Base-by-base conservation (phyloP, 2,888 invertebrate genomes). In the Tetranychus piercei region DNA sequence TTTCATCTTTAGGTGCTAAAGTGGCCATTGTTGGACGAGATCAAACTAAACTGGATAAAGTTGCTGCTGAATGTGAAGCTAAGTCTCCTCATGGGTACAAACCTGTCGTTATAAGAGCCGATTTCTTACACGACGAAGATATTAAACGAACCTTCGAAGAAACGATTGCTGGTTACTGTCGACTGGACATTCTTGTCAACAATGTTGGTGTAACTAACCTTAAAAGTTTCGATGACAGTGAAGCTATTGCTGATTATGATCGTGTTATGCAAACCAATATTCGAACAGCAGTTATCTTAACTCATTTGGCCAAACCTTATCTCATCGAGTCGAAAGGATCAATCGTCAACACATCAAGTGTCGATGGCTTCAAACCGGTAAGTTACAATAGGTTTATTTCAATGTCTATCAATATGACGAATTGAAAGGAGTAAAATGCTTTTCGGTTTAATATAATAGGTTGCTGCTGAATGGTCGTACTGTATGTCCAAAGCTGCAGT, bases 131-230 rank as follows among this genome's bases (percentile, higher is more conserved):
- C 5, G 69, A 69, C 9, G 69, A 69, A 23, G 23, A 69, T 18
- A 22, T 69, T 11, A 69, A 69, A 20, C 15, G 20, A 20, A 23
- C 11, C 11, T 20, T 23, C 1, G 73, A 67, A 7, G 44, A 66
- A 73, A 75, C 75, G 5, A 20, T 73, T 15, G 34, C 22, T 8
- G 72, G 43, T 23, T 73, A 34, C 18, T 66, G 73, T 34, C 67
- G 70, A 75, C 34, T 75, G 18, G 75, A 75, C 66, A 45, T 75
- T 9, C 72, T 75, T 44, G 66, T 75, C 1, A 73, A 75, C 66
- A 75, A 73, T 67, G 75, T 67, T 1, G 75, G 22, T 9, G 11
- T 11, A 34, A 23, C 1, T 23, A 23, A 23, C 2, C 23, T 23
- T 2, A 8, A 45, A 5, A 20, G 34, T 18, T 43, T 72, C 18